A percentile compares a stretch with the other conserved stretches of the same genome.
Conservation (phyloP, 2,888 invertebrate species). For the Amphiduros pacificus region DNA sequence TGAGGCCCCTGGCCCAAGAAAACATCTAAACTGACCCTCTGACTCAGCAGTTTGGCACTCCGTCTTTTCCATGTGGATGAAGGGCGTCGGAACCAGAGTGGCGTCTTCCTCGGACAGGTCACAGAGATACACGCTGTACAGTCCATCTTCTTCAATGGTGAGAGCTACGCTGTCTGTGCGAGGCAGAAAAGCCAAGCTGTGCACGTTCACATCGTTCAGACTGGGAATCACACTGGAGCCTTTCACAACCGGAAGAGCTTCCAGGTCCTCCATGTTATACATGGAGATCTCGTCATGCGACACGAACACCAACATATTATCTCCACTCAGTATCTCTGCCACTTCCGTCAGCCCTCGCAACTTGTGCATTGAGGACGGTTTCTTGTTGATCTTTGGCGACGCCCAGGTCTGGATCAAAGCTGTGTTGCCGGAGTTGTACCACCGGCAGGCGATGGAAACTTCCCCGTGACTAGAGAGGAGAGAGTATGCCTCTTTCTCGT, state of each 20-base stretch:
- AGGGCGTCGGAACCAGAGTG: conserved; percentile 5
- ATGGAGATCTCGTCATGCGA: conserved; percentile 16
- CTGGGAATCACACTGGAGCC: background rate
- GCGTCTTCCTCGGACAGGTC: conserved; percentile 5
- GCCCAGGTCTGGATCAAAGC: conserved; percentile 12
- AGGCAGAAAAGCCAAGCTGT: conserved; percentile 21
- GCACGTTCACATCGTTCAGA: conserved; percentile 11
- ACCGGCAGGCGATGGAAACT: conserved; percentile 2
- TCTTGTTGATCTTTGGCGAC: background rate
- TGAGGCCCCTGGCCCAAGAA: conserved; percentile 12
- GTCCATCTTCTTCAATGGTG: background rate
- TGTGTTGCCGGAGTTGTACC: conserved; percentile 7
- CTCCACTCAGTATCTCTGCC: conserved; percentile 6
- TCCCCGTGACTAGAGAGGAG: conserved; percentile 11
- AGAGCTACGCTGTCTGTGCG: conserved; percentile 20
- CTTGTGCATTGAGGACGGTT: background rate
- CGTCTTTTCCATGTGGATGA: background rate
- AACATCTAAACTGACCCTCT: conserved; percentile 3
- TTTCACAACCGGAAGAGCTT: background rate
- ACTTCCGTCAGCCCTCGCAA: conserved; percentile 10
- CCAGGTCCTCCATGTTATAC: conserved; percentile 17
- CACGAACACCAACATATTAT: conserved; percentile 9
- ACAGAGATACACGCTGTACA: conserved; percentile 3
- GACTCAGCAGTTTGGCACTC: background rate
- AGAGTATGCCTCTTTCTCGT: conserved; percentile 8